These are phyloP conservation scores for Neofelis nebulosa DNA, from an alignment of 2,113 vertebrate species.

Conservation along the genomic window DNA sequence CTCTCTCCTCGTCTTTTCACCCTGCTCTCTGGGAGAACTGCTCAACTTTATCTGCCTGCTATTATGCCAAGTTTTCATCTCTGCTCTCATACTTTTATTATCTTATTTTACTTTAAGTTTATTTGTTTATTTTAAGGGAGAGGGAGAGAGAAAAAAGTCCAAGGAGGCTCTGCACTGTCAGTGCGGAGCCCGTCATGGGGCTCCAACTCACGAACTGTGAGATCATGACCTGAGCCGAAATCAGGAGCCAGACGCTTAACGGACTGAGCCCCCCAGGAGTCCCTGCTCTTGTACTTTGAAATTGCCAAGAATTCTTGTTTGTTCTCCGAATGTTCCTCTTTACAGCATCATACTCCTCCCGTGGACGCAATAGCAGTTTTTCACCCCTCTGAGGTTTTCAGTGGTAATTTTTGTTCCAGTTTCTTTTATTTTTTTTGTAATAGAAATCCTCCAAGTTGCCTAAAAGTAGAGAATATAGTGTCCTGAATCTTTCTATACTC, in stretches of 20 bases:
- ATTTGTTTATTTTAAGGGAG: too few species aligned
- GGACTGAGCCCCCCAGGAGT: too few species aligned
- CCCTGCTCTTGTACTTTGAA: background rate
- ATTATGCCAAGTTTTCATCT: background rate
- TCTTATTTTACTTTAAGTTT: too few species aligned
- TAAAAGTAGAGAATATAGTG: background rate
- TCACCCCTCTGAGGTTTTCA: background rate
- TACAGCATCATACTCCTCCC: background rate
- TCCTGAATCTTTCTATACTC: background rate
- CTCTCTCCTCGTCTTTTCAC: background rate
- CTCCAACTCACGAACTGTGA: too few species aligned
- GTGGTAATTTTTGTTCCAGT: background rate
- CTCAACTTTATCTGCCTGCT: background rate
- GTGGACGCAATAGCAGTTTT: background rate
- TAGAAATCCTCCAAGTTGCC: background rate
- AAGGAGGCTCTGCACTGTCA: too few species aligned
- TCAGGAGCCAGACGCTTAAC: too few species aligned
- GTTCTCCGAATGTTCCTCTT: background rate
- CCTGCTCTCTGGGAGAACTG: background rate
- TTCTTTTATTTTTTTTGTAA: background rate
- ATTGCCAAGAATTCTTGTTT: background rate
- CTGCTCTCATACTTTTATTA: background rate
- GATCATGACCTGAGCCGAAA: too few species aligned
- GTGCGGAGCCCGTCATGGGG: too few species aligned
- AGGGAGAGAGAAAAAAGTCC: too few species aligned